phyloP scores from a whole-genome alignment of 2,113 vertebrate species.

The Desmodus rotundus region DNA sequence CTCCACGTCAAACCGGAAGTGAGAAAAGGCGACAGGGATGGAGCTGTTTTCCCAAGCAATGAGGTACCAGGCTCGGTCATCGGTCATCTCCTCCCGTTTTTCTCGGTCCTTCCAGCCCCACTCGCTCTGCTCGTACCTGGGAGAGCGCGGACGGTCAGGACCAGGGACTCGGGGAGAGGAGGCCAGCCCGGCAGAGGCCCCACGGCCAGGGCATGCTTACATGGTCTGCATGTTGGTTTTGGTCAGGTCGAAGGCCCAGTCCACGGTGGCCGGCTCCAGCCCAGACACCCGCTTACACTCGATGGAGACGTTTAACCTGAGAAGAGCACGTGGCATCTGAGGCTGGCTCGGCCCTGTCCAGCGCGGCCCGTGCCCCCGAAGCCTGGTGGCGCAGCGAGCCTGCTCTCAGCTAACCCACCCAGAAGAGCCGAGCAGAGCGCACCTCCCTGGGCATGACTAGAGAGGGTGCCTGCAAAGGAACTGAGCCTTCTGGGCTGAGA shows the following conservation, averaged over 20 bases:
- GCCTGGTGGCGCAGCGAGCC: fast-evolving
- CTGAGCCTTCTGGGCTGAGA: not conserved
- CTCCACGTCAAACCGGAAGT: conserved; percentile 95
- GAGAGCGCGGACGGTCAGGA: not conserved
- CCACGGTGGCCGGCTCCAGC: conserved; percentile 88
- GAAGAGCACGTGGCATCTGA: not conserved
- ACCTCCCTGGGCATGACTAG: not conserved
- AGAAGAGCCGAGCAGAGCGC: not conserved
- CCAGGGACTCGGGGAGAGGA: fast-evolving
- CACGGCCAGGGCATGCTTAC: conserved; percentile 77
- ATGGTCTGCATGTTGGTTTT: conserved; percentile 94
- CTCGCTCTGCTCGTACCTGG: conserved; percentile 93
- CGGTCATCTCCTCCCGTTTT: conserved; percentile 93
- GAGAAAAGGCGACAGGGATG: conserved; percentile 90
- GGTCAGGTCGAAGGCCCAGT: conserved; percentile 96
- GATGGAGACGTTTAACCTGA: conserved; percentile 91
- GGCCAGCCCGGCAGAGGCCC: not conserved
- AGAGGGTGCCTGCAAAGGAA: not conserved
- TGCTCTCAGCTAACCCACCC: not conserved
- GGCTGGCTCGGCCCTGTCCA: fast-evolving
- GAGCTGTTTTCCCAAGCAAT: conserved; percentile 86
- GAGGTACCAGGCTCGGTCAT: conserved; percentile 94
- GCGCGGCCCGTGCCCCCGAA: fast-evolving
- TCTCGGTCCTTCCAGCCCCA: conserved; percentile 96
- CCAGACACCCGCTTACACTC: conserved; percentile 89